phyloP scores from a whole-genome alignment of 2,113 vertebrate species.

The Bubo blakistoni region DNA sequence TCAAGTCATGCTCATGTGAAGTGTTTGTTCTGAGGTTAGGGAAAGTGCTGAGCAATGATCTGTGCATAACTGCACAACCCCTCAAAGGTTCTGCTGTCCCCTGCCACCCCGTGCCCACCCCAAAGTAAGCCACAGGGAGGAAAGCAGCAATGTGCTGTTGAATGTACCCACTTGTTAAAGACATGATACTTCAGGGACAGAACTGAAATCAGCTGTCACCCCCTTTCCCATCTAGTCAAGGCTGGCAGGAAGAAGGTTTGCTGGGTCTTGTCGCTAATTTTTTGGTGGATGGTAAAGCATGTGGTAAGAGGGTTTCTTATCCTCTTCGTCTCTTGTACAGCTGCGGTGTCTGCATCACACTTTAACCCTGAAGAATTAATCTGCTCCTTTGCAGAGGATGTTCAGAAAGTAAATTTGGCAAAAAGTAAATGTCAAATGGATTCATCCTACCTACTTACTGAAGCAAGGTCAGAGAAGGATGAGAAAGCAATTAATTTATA shows the following conservation, averaged over 20 bases:
- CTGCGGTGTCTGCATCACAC: neutral
- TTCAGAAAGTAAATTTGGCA: neutral
- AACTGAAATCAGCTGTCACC: neutral
- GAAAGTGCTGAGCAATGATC: neutral
- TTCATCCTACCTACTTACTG: constrained; percentile 3
- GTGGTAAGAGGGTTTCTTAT: neutral
- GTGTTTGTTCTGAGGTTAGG: neutral
- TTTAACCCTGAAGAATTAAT: constrained; percentile 54
- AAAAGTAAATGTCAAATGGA: constrained; percentile 46
- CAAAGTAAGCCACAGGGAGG: accelerated
- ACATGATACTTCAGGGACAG: neutral
- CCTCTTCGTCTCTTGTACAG: neutral
- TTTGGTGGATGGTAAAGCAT: neutral
- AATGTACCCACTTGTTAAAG: neutral
- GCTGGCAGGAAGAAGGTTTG: neutral
- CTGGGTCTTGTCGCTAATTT: neutral
- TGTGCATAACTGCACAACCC: too few relatives aligned
- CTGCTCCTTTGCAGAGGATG: constrained; percentile 4
- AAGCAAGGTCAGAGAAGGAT: constrained; percentile 54
- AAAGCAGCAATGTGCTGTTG: neutral
- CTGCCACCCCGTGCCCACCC: accelerated
- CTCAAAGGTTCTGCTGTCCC: neutral
- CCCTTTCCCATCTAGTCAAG: neutral
- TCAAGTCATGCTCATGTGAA: neutral
- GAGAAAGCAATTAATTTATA: constrained; percentile 7